Evolutionary conservation across 2,113 vertebrate species (phyloP).

Genomic region (Etheostoma spectabile): DNA sequence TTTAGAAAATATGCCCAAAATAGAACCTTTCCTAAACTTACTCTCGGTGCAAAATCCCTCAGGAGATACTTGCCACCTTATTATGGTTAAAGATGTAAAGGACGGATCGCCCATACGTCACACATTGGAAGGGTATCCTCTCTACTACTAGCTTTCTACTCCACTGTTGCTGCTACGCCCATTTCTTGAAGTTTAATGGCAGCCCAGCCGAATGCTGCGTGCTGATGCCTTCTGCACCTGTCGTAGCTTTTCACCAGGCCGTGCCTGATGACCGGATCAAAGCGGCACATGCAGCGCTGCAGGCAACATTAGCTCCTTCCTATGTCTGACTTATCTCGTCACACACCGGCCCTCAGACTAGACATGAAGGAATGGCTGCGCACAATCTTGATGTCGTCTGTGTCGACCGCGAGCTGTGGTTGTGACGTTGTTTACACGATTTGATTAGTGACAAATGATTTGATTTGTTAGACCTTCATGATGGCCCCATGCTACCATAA

Average conservation of each 20-base stretch:
- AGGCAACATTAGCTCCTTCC: conserved; percentile 8
- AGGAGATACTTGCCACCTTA: neutral
- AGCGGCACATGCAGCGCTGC: conserved; percentile 40
- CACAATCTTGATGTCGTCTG: conserved; percentile 3
- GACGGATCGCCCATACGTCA: neutral
- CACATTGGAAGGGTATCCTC: neutral
- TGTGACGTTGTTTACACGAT: neutral
- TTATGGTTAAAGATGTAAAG: neutral
- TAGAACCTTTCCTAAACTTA: neutral
- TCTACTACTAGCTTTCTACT: neutral
- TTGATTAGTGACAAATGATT: neutral
- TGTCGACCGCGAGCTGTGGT: neutral
- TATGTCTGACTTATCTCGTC: neutral
- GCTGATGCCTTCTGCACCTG: conserved; percentile 71
- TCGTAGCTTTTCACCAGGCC: conserved; percentile 47
- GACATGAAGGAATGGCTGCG: neutral
- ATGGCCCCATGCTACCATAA: no score
- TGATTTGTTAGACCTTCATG: neutral
- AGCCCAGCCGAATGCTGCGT: conserved; percentile 23
- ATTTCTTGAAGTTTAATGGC: conserved; percentile 75
- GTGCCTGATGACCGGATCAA: conserved; percentile 13
- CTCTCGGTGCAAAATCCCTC: neutral
- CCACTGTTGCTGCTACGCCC: neutral
- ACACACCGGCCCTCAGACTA: neutral
- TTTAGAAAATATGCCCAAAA: neutral